phyloP scores from a whole-genome alignment of 53 echinoderm and acorn worm species.

The Holothuria leucospilota region DNA sequence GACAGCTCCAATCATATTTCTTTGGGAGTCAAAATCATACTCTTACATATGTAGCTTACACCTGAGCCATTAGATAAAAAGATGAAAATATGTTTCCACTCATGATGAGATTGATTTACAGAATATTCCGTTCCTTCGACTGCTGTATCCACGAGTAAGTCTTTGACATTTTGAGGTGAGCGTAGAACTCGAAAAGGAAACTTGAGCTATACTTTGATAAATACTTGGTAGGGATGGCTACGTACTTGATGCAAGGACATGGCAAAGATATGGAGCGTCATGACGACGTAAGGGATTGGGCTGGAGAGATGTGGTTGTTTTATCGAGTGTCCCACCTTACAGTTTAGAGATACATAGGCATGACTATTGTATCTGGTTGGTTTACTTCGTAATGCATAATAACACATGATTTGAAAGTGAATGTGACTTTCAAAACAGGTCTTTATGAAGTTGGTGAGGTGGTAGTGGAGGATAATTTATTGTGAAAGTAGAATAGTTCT shows the following conservation, averaged over 20 bases:
- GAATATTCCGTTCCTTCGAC: constrained; percentile 26
- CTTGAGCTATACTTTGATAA: constrained; percentile 38
- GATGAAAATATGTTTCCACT: constrained; percentile 42
- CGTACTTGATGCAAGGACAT: constrained; percentile 31
- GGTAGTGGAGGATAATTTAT: too few species aligned
- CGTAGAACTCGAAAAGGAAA: constrained; percentile 38
- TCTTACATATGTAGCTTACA: constrained; percentile 30
- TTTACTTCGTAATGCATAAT: too few species aligned
- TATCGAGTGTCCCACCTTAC: too few species aligned
- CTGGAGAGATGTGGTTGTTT: too few species aligned
- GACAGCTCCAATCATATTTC: constrained; percentile 45
- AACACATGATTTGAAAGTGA: too few species aligned
- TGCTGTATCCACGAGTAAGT: not conserved
- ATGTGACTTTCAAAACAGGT: too few species aligned
- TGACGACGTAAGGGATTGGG: too few species aligned
- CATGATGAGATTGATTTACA: constrained; percentile 25
- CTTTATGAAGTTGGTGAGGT: too few species aligned
- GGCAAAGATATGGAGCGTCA: too few species aligned
- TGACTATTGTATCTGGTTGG: too few species aligned
- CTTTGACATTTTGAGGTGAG: constrained; percentile 34
- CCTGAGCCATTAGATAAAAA: constrained; percentile 33
- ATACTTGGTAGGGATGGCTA: constrained; percentile 19
- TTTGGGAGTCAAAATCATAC: constrained; percentile 33
- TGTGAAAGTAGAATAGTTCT: too few species aligned
- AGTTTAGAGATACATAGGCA: too few species aligned